phyloP scores from a whole-genome alignment of 2,113 vertebrate species.

The Chlorodrepanis virens region DNA sequence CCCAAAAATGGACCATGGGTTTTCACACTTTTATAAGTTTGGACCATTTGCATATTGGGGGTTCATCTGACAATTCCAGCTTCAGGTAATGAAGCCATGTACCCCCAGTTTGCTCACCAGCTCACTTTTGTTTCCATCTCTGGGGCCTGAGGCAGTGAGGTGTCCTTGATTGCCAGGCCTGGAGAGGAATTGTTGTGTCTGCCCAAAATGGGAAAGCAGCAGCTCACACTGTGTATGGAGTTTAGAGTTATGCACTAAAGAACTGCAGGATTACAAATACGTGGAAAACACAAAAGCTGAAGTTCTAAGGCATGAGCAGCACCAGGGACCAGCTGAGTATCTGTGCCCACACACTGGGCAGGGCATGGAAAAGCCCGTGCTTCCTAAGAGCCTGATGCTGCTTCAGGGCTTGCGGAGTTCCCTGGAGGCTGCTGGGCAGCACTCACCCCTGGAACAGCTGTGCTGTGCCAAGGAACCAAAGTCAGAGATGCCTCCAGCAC shows the following conservation, averaged over 20 bases:
- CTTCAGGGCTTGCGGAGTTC: background rate
- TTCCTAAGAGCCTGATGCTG: background rate
- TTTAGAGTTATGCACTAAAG: background rate
- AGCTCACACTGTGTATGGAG: background rate
- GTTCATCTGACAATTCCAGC: background rate
- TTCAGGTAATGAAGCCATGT: background rate
- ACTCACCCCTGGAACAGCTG: background rate
- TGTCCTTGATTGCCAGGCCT: background rate
- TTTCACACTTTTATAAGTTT: background rate
- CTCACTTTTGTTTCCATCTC: fast-evolving
- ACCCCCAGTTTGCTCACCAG: background rate
- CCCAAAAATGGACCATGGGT: fast-evolving
- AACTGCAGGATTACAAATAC: background rate
- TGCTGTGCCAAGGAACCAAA: background rate
- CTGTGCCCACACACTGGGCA: background rate
- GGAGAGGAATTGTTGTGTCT: background rate
- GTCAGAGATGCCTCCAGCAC: background rate
- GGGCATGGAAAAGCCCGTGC: background rate
- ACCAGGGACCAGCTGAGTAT: no score
- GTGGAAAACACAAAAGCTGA: background rate
- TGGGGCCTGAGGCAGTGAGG: background rate
- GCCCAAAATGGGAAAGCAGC: background rate
- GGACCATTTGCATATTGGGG: background rate
- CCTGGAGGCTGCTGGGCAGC: fast-evolving
- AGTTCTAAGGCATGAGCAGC: background rate